These are phyloP conservation scores for Micrasema longulum DNA, from an alignment of 1,140 invertebrate species.

Conservation along the genomic window DNA sequence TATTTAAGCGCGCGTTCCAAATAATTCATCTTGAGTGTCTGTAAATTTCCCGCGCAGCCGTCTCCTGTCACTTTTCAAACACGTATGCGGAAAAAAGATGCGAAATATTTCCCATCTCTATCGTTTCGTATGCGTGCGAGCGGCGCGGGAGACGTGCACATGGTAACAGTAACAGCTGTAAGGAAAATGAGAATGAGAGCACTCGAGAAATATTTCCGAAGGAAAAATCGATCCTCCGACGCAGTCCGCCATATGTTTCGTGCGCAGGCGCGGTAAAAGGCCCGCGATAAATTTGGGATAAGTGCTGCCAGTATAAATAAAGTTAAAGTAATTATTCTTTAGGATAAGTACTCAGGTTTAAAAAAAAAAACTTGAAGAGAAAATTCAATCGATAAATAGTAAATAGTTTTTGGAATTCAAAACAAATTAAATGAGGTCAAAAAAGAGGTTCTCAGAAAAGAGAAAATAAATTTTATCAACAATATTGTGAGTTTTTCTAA, in stretches of 20 bases:
- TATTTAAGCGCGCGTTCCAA: too few relatives aligned
- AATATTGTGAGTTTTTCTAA: too few relatives aligned
- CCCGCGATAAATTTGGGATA: slow-evolving; percentile 1
- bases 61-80: too few relatives aligned
- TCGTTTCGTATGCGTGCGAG: too few relatives aligned
- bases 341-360: neutral
- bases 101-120: too few relatives aligned
- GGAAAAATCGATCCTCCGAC: neutral
- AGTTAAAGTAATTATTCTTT: neutral
- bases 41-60: too few relatives aligned
- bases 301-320: neutral
- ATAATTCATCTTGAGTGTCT: too few relatives aligned
- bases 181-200: neutral
- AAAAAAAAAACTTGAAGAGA: neutral
- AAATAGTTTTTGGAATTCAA: neutral
- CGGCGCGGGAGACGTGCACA: neutral
- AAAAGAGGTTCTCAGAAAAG: neutral
- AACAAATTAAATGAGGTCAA: neutral
- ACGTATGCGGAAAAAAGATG: too few relatives aligned
- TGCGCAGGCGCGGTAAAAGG: neutral
- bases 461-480: neutral
- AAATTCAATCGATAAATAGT: neutral
- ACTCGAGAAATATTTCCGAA: neutral
- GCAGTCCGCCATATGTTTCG: slow-evolving; percentile 5
- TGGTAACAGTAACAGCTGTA: slow-evolving; percentile 7